A percentile compares a stretch with the other conserved stretches of the same genome.
These are phyloP conservation scores for Egretta garzetta DNA, from an alignment of 2,113 vertebrate genomes.

Conservation along the genomic window DNA sequence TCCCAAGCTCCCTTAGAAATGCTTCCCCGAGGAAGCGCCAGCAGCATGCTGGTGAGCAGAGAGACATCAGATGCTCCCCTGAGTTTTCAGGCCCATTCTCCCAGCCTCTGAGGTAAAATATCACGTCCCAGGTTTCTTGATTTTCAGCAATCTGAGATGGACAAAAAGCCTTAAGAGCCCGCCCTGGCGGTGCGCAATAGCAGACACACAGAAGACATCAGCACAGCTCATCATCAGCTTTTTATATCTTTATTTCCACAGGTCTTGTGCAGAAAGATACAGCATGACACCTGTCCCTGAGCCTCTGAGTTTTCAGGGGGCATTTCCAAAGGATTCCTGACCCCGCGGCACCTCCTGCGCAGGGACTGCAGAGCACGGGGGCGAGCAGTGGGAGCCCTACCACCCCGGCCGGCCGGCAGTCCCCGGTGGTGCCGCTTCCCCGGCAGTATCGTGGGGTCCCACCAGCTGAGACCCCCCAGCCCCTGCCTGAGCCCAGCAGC, in stretches of 20 bases:
- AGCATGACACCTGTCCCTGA: background rate
- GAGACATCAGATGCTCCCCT: fast-evolving
- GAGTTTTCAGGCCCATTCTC: background rate
- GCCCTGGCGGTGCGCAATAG: fast-evolving
- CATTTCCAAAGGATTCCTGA: background rate
- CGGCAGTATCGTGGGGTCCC: fast-evolving
- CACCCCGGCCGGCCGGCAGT: fast-evolving
- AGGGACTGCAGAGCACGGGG: fast-evolving
- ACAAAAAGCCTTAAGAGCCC: background rate
- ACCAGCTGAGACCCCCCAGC: background rate
- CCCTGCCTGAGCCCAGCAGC: background rate
- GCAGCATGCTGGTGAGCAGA: background rate
- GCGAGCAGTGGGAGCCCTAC: fast-evolving
- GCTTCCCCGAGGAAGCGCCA: background rate
- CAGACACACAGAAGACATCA: background rate
- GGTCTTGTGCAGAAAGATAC: background rate
- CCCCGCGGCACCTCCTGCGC: fast-evolving
- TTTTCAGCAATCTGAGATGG: background rate
- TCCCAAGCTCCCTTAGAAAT: background rate
- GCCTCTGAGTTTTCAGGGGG: background rate
- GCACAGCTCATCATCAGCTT: background rate
- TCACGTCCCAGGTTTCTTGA: background rate
- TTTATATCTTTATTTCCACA: background rate
- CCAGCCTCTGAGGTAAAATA: background rate
- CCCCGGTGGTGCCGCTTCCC: background rate